A percentile compares a stretch with the other conserved stretches of the same genome.
phyloP scores from a whole-genome alignment of 92 coral and sea anemone genomes.

The Paramuricea clavata region DNA sequence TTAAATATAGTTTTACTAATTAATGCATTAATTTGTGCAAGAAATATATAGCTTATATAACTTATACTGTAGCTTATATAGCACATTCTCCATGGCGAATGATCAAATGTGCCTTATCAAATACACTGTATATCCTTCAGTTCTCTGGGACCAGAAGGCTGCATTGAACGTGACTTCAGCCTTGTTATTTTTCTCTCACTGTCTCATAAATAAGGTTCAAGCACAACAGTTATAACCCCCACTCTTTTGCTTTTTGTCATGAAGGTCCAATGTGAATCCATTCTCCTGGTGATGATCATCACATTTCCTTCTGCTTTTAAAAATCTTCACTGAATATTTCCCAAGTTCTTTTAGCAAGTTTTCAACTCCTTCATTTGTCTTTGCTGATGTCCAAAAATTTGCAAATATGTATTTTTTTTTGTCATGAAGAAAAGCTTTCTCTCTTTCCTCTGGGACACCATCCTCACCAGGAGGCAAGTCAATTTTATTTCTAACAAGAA shows the following conservation, averaged over 20 bases:
- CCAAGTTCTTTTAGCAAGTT: constrained; percentile 63
- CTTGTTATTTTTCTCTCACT: too few relatives aligned
- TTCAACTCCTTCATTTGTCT: constrained; percentile 75
- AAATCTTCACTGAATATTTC: constrained; percentile 15
- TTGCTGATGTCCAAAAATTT: constrained; percentile 78
- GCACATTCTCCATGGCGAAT: too few relatives aligned
- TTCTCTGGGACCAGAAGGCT: too few relatives aligned
- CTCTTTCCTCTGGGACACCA: constrained; percentile 40
- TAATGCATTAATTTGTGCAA: too few relatives aligned
- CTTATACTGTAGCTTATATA: too few relatives aligned
- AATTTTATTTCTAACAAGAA: constrained; percentile 81
- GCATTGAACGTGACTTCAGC: too few relatives aligned
- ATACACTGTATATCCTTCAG: too few relatives aligned
- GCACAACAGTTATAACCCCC: neutral
- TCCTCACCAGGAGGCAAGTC: constrained; percentile 70
- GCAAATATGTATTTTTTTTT: constrained; percentile 24
- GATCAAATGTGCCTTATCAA: too few relatives aligned
- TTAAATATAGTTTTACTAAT: too few relatives aligned
- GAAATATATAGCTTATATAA: too few relatives aligned
- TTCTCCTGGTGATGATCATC: neutral
- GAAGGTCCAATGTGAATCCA: neutral
- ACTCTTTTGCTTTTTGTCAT: neutral
- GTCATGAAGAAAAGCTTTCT: constrained; percentile 7
- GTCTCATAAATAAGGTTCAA: too few relatives aligned
- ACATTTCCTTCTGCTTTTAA: neutral